A percentile compares a stretch with the other conserved stretches of the same genome.
phyloP scores from a whole-genome alignment of 2,113 vertebrate genomes.

The Xenopus laevis region DNA sequence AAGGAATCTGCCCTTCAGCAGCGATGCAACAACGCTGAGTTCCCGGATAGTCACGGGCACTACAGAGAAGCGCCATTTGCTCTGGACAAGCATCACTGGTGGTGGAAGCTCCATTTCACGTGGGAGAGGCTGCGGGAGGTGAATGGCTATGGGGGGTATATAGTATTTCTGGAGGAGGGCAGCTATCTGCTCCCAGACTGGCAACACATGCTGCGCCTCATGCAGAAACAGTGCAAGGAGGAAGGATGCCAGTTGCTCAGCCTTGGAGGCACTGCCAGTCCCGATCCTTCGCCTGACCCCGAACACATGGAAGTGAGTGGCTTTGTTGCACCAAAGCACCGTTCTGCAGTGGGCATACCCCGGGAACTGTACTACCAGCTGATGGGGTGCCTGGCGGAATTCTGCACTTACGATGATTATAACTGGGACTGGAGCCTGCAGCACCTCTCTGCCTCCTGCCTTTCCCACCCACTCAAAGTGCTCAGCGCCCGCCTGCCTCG shows the following conservation, averaged over 20 bases:
- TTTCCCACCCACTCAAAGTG: conserved; percentile 65
- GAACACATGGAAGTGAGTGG: conserved; percentile 48
- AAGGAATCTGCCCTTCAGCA: conserved; percentile 58
- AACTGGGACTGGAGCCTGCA: conserved; percentile 73
- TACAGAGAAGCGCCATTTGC: conserved; percentile 70
- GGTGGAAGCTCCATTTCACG: conserved; percentile 74
- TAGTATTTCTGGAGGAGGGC: conserved; percentile 69
- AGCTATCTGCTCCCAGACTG: conserved; percentile 72
- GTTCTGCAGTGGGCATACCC: conserved; percentile 63
- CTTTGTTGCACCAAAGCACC: conserved; percentile 70
- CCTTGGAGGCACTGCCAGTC: conserved; percentile 57
- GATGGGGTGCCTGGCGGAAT: conserved; percentile 59
- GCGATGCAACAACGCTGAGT: conserved; percentile 65
- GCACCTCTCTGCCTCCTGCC: conserved; percentile 67
- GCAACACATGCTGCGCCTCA: conserved; percentile 57
- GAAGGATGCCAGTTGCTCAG: conserved; percentile 63
- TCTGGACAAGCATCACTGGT: conserved; percentile 74
- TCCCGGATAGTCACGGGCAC: conserved; percentile 68
- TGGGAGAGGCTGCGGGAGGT: conserved; percentile 65
- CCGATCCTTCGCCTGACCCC: conserved; percentile 44
- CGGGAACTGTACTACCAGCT: conserved; percentile 63
- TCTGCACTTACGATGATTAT: conserved; percentile 68
- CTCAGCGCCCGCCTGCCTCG: conserved; percentile 59
- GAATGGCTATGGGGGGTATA: conserved; percentile 61
- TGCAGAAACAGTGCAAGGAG: conserved; percentile 54